Conservation (phyloP, 2,113 vertebrate species). For the Cyrtonyx montezumae region DNA sequence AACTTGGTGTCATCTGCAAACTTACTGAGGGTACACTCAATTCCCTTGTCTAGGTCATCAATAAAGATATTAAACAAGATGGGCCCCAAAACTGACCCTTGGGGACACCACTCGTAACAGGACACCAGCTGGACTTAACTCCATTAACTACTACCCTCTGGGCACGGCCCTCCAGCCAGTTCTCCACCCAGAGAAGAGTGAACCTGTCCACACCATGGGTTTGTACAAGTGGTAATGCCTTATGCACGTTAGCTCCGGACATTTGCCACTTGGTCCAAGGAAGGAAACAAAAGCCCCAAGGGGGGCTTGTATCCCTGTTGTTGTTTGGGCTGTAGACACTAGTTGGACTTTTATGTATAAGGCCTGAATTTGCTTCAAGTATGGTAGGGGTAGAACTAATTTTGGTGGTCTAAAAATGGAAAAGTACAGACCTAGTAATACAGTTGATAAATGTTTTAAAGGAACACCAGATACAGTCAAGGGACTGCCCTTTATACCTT, state of each 20-base stretch:
- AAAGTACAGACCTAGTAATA: neutral
- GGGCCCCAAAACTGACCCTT: too few species aligned
- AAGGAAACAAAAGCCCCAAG: neutral
- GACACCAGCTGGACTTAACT: too few species aligned
- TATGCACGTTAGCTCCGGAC: neutral
- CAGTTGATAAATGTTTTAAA: neutral
- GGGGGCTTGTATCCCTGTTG: neutral
- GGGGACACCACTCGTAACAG: too few species aligned
- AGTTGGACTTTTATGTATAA: fast-evolving
- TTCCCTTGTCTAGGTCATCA: too few species aligned
- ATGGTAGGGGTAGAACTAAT: neutral
- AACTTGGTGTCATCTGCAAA: too few species aligned
- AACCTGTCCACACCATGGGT: too few species aligned
- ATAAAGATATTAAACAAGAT: too few species aligned
- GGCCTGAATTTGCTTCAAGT: neutral
- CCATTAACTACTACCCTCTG: too few species aligned
- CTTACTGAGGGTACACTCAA: too few species aligned
- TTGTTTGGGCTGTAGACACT: neutral
- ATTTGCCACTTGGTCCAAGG: fast-evolving
- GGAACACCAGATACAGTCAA: neutral
- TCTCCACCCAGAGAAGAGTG: too few species aligned
- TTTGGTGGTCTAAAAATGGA: neutral
- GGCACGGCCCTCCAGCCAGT: too few species aligned
- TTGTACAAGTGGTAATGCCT: neutral
- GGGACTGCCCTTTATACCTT: neutral